Evolutionary conservation across 2,113 vertebrate species (phyloP).

Genomic region (Pyxicephalus adspersus): DNA sequence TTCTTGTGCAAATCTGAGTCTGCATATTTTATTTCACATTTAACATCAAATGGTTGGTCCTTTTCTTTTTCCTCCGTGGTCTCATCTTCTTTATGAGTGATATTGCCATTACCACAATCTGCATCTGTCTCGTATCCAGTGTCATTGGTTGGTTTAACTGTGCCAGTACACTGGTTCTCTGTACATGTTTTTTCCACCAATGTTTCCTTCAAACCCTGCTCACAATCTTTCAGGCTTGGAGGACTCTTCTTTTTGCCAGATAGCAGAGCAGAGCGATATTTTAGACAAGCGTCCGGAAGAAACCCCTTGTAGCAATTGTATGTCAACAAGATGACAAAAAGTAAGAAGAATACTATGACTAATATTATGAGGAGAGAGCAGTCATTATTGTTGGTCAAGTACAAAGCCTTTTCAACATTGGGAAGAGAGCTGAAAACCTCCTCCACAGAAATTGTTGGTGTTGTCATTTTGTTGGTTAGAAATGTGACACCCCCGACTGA

Average conservation of each 20-base stretch:
- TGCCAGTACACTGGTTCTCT: slow-evolving; percentile 80
- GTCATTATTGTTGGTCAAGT: slow-evolving; percentile 81
- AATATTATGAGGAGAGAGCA: slow-evolving; percentile 85
- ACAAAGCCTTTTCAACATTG: slow-evolving; percentile 76
- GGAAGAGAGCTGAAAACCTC: slow-evolving; percentile 71
- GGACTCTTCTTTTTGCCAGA: slow-evolving; percentile 80
- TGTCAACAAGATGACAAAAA: slow-evolving; percentile 81
- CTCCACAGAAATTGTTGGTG: slow-evolving; percentile 65
- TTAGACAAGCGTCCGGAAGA: slow-evolving; percentile 87
- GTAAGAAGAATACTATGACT: slow-evolving; percentile 88
- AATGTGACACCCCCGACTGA: slow-evolving; percentile 68
- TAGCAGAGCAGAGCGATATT: slow-evolving; percentile 80
- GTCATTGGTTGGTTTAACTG: slow-evolving; percentile 80
- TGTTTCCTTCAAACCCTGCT: slow-evolving; percentile 84
- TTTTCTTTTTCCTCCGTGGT: slow-evolving; percentile 61
- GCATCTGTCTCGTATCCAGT: slow-evolving; percentile 93
- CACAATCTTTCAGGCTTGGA: slow-evolving; percentile 80
- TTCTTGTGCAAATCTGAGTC: slow-evolving; percentile 76
- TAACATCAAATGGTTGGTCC: slow-evolving; percentile 89
- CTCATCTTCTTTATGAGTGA: slow-evolving; percentile 73
- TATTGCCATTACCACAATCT: slow-evolving; percentile 81
- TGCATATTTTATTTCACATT: slow-evolving; percentile 87
- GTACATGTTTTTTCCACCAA: slow-evolving; percentile 78
- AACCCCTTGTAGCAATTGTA: slow-evolving; percentile 98
- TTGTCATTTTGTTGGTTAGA: slow-evolving; percentile 67